Conservation (phyloP, 2,113 vertebrate genomes). For the Zootoca vivipara region DNA sequence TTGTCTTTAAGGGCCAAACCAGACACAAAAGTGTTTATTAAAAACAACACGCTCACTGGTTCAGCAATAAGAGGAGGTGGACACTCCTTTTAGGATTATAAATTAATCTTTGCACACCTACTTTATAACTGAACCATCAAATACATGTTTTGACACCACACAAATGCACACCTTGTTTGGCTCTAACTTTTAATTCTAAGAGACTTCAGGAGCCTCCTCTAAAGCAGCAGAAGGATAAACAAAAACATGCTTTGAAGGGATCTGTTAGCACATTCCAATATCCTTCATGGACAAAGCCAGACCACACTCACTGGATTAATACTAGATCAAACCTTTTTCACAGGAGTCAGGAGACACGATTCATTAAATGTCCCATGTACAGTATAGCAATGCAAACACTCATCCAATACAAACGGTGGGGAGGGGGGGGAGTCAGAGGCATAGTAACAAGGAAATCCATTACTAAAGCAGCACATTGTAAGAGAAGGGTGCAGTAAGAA, state of each 20-base stretch:
- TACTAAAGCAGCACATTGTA: neutral
- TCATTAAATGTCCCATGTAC: neutral
- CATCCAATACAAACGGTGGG: no score
- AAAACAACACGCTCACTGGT: no score
- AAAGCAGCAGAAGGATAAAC: neutral
- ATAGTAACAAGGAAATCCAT: no score
- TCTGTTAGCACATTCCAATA: neutral
- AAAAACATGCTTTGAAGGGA: neutral
- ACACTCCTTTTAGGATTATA: neutral
- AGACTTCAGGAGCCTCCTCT: neutral
- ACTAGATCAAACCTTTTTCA: neutral
- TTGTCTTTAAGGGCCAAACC: no score
- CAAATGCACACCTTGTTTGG: neutral
- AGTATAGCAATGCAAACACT: neutral
- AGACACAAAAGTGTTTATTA: no score
- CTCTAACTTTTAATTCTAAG: neutral
- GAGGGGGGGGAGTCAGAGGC: no score
- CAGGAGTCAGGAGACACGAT: no score
- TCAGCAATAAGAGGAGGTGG: neutral
- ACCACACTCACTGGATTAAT: neutral
- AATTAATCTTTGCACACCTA: neutral
- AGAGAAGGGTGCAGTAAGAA: neutral
- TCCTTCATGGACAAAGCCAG: neutral
- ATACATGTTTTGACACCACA: neutral
- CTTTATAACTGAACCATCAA: neutral